Base-by-base conservation (phyloP, 2,113 vertebrate genomes). In the Peucedramus taeniatus region DNA sequence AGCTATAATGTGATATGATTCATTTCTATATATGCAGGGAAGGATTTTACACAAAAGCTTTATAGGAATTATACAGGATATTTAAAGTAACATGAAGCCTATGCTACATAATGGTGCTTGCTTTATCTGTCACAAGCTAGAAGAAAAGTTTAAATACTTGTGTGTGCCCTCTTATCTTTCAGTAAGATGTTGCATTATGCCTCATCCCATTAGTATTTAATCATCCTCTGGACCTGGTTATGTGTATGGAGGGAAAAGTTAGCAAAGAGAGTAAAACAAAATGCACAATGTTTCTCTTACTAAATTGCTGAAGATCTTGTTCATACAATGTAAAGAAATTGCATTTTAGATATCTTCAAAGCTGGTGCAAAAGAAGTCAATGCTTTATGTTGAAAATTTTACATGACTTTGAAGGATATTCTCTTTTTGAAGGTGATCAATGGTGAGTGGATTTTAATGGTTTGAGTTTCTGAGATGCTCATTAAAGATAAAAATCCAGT, bases 1-100 rank as follows among this genome's bases (percentile, higher is more conserved):
- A 83, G 91, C 84, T 93, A 78, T 89, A 84, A 93, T 69, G 39
- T 83, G 87, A 84, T 76, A 71, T 90, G 89, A 91, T 85, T 96
- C 70, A 83, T 93, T 90, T 93, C 56, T 60, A 54, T 87, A 61
- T 66, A 80, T 71, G 30, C 40, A 63, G 75, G 59, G 50, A 76
- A 69, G 59, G 69, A 53, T 95, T 89, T 87, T 83, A n/a, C 63
- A 69, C 30, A 87, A 91, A 94, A 80, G 91, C 59, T 78, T 77
- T 80, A 49, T 71, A 86, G 37, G 42, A 86, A 70, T 83, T 78
- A 20, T 93, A 70, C 83, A 39, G 80, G 53, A 71, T 93, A 63
- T 90, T 96, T 83, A 88, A 91, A 91, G 65, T 59, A 92, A 71
- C 42, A 42, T 57, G 90, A 92, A 86, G 33, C 40, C 56, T 76